Conservation (phyloP, 2,797 vertebrate species). For the Rhadinocentrus ornatus region DNA sequence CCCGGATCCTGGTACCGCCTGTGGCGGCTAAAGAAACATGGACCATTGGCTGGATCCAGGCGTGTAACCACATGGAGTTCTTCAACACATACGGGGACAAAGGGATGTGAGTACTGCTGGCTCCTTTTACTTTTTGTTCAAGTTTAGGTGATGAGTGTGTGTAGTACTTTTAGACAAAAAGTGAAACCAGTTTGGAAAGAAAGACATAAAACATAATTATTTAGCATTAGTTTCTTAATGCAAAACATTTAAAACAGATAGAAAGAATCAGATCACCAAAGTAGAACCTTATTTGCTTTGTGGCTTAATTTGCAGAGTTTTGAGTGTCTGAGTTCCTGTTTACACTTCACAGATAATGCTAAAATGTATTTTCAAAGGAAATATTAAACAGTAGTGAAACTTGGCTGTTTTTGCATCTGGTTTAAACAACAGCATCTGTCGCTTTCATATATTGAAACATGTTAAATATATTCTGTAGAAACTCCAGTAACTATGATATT, state of each 20-base stretch:
- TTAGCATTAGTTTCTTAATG: not conserved
- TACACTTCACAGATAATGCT: not conserved
- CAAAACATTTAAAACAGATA: not conserved
- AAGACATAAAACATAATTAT: not conserved
- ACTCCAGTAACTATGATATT: not conserved
- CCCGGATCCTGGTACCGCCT: constrained; percentile 92
- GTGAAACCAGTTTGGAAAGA: not conserved
- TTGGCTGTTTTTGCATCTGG: not conserved
- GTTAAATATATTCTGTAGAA: not conserved
- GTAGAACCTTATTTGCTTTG: not conserved
- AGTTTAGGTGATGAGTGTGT: not conserved
- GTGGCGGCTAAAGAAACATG: constrained; percentile 93
- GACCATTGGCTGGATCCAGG: constrained; percentile 98
- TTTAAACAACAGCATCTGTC: not conserved
- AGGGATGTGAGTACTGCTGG: constrained; percentile 91
- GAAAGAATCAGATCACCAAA: not conserved
- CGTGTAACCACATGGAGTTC: constrained; percentile 99
- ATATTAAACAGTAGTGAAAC: not conserved
- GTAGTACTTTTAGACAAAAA: not conserved
- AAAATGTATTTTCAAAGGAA: not conserved
- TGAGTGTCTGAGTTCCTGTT: not conserved
- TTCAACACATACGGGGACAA: constrained; percentile 95
- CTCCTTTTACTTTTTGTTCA: not conserved
- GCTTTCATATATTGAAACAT: not conserved
- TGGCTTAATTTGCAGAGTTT: not conserved